Base-by-base conservation (phyloP, 1,140 invertebrate species). In the Aphelinus atriplicis region DNA sequence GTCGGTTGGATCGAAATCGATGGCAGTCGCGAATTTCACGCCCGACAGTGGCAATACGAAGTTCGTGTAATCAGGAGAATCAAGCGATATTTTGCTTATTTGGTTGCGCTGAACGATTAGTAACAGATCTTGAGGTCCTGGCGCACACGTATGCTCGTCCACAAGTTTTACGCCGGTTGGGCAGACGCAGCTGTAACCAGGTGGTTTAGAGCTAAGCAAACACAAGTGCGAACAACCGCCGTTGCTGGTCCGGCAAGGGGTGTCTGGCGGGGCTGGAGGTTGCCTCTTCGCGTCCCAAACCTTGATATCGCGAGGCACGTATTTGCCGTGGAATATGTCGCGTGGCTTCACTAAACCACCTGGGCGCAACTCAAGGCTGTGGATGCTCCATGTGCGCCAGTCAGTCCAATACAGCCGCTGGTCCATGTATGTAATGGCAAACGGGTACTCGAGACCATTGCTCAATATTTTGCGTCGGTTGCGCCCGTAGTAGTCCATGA, bases 361-460 rank as follows among this genome's bases (percentile, higher is more conserved):
- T 84, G 87, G 78, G 73, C 89, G 81, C 4, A 86, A 78, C 68
- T 86, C 84, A 67, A 82, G 85, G 26, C 84, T 90, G 91, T 72
- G 90, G 85, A 88, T 92, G 87, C 83, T 93, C 91, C 91, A 92
- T 51, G 92, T 93, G 78, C 93, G 91, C 93, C 95, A 97, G 85
- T 99, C 97, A 10, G 96, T 98, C 95, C 97, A 98, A 88, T 94
- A 99, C 0, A 99, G 86, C 78, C 93, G 94, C 75, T 94, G 91
- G 78, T 93, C 89, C 77, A 91, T 93, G 76, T 92, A 90, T 0
- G 96, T 94, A 45, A 98, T 87, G 9, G 95, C 94, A 90, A 94
- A 98, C 0, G 97, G 96, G 89, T 98, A 97, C 62, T 91, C 89
- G 9, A 95, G 85, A 1, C 90, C 91, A 61, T 92, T 91, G 74